A percentile compares a stretch with the other conserved stretches of the same genome.
phyloP scores from a whole-genome alignment of 1,140 invertebrate species.

The Drosophila burlai region DNA sequence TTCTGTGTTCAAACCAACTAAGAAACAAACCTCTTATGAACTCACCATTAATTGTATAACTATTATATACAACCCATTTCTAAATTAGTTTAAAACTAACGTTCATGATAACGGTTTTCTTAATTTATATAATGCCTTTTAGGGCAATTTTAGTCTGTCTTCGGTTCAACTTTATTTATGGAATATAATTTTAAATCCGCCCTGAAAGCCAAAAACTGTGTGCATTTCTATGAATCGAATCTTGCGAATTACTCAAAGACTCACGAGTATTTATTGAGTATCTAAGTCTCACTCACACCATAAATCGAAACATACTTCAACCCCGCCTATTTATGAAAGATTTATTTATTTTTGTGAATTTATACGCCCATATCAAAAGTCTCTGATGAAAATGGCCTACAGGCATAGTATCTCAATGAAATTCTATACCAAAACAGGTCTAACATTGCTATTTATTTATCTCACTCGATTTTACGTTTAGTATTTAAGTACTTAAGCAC shows the following conservation, averaged over 20 bases:
- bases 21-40: conserved; percentile 6
- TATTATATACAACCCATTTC: conserved; percentile 14
- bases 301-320: conserved; percentile 12
- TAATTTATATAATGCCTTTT: neutral
- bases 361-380: conserved; percentile 24
- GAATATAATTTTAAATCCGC: conserved; percentile 20
- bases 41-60: conserved; percentile 5
- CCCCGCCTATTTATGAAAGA: conserved; percentile 38
- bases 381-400: conserved; percentile 15
- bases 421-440: conserved; percentile 38
- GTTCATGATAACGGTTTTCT: conserved; percentile 1
- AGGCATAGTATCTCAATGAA: conserved; percentile 17
- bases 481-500: conserved; percentile 47
- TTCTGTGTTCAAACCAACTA: neutral
- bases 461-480: conserved; percentile 18
- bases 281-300: neutral
- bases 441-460: conserved; percentile 37
- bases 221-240: conserved; percentile 34
- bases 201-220: conserved; percentile 24
- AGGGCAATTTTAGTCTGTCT: conserved; percentile 21
- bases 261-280: conserved; percentile 22
- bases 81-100: conserved; percentile 6
- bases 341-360: conserved; percentile 21
- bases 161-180: conserved; percentile 17
- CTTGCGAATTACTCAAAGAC: conserved; percentile 36